Evolutionary conservation across 2,888 invertebrate genomes (phyloP), one percentile per base, ranked within the genome.

Genomic region (Bruchidius siliquastri): DNA sequence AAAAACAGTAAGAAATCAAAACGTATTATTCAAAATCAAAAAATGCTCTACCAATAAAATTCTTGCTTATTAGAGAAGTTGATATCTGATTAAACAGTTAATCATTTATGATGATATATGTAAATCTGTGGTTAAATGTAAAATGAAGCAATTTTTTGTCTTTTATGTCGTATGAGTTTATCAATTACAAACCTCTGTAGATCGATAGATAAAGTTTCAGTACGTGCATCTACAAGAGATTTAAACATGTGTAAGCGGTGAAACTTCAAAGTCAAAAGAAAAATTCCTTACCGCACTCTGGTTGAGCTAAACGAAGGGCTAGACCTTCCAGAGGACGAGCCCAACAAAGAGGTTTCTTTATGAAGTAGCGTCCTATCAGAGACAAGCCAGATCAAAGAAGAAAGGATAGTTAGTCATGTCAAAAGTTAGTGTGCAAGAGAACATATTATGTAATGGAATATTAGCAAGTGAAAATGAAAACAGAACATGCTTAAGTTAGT

Each of bases 331-430:
- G 83, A 80, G 75, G 49, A 49, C 49, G 83, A 81, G 77, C 83
- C 81, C 80, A 84, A 79, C 81, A 83, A 82, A 79, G 82, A 81
- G 79, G 83, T 78, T 77, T 83, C 82, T 81, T 82, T 83, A 81
- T 82, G 80, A 74, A 82, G 81, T 78, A 80, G 82, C 78, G 80
- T 82, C 81, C 83, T 82, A 79, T 73, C 73, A 77, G 76, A 76
- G 76, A 74, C 72, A 75, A 74, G 49, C 49, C 49, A 76, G 76
- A 74, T 72, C 67, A 70, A 75, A 67, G 72, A 72, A 74, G 70
- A 75, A 74, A 76, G 72, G 74, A 76, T 72, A 72, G 73, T 76
- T 74, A 78, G 73, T 71, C 76, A 67, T 71, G 78, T 79, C 77
- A 78, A 1, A 49, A 49, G 73, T 74, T 73, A 72, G 49, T 66